Percentiles rank a stretch among this genome's conserved stretches.
Evolutionary conservation across 2,113 vertebrate genomes (phyloP).

Genomic region (Limnothrissa miodon): DNA sequence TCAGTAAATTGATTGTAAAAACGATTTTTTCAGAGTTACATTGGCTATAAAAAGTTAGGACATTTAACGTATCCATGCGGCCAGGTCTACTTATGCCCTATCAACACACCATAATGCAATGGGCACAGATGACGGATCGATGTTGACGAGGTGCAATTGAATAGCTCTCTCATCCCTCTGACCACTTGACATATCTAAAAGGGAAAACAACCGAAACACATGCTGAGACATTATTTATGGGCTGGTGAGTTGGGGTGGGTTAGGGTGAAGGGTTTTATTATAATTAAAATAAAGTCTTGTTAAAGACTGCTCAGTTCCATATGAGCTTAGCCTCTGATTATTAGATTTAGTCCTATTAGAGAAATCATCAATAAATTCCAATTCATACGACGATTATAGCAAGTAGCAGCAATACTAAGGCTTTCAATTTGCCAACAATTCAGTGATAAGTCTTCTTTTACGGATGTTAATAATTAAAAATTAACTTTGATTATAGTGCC

Average conservation of each 20-base stretch:
- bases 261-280: no score
- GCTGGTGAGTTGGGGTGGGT: background rate
- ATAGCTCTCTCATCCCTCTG: background rate
- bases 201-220: background rate
- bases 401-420: background rate
- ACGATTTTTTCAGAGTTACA: background rate
- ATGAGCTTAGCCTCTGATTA: no score
- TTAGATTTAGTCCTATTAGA: background rate
- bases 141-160: background rate
- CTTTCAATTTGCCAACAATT: no score
- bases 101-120: background rate
- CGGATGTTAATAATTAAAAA: no score
- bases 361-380: background rate
- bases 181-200: background rate
- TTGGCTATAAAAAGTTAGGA: background rate
- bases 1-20: background rate
- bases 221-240: background rate
- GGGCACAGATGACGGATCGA: background rate
- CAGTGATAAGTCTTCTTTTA: background rate
- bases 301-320: background rate
- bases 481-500: no score
- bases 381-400: background rate
- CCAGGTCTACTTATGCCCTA: background rate
- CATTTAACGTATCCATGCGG: background rate
- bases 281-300: no score